Evolutionary conservation across 2,888 invertebrate genomes (phyloP).

Genomic region (Lasioglossum malachurum): DNA sequence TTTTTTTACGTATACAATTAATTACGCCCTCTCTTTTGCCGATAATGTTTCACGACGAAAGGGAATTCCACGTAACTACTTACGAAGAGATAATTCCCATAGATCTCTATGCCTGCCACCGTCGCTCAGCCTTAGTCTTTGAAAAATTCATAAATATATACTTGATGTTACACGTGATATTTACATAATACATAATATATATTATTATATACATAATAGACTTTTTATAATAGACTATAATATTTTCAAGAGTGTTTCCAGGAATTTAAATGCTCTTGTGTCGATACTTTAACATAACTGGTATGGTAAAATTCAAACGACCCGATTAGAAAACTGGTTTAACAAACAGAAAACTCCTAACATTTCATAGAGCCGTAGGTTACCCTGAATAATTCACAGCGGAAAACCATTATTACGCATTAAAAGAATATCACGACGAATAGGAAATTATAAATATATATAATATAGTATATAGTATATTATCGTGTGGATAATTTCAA

Average conservation of each 20-base stretch:
- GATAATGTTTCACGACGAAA: background rate
- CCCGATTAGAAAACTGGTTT: conserved; percentile 7
- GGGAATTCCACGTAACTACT: background rate
- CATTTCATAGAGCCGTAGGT: background rate
- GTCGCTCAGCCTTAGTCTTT: background rate
- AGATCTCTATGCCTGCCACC: too few species aligned
- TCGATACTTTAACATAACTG: background rate
- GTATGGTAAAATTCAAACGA: background rate
- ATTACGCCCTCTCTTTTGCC: too few species aligned
- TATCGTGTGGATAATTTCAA: too few species aligned
- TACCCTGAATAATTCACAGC: background rate
- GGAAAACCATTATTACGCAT: background rate
- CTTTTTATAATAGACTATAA: too few species aligned
- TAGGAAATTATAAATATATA: background rate
- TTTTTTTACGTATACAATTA: background rate
- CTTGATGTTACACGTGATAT: too few species aligned
- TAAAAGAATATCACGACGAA: background rate
- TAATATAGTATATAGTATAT: too few species aligned
- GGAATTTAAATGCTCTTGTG: background rate
- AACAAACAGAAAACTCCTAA: background rate
- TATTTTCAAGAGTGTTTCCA: background rate
- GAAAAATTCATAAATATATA: background rate
- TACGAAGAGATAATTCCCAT: background rate
- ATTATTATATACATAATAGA: background rate
- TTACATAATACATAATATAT: too few species aligned